A percentile compares a stretch with the other conserved stretches of the same genome.
These are phyloP conservation scores for Dryobota labecula DNA, from an alignment of 2,888 invertebrate species.

Conservation along the genomic window DNA sequence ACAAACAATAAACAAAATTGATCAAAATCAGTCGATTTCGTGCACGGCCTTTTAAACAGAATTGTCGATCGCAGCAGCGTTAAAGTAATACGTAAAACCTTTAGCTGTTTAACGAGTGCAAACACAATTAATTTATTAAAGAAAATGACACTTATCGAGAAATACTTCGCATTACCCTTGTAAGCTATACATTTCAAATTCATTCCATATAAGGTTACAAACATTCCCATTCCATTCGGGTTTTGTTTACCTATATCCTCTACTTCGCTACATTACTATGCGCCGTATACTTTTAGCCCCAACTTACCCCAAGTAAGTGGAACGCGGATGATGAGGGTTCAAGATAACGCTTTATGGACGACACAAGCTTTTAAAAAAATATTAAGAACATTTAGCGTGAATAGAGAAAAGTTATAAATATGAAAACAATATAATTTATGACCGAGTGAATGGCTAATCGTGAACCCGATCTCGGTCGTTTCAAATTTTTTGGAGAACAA, in stretches of 20 bases:
- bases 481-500: conserved; percentile 54
- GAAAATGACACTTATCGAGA: not conserved
- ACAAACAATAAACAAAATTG: too few relatives aligned
- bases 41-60: too few relatives aligned
- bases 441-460: conserved; percentile 54
- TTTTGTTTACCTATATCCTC: conserved; percentile 59
- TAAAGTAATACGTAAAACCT: not conserved
- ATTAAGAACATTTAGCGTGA: conserved; percentile 63
- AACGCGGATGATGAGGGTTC: conserved; percentile 64
- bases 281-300: conserved; percentile 58
- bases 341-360: conserved; percentile 60
- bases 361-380: conserved; percentile 66
- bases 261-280: conserved; percentile 60
- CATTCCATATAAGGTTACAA: conserved; percentile 47
- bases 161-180: not conserved
- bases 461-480: conserved; percentile 56
- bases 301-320: conserved; percentile 64
- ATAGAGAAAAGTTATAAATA: conserved; percentile 63
- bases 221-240: conserved; percentile 36
- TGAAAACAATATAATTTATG: conserved; percentile 65
- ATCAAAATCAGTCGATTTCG: too few relatives aligned
- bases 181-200: conserved; percentile 44
- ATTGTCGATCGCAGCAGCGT: not conserved
- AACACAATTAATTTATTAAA: not conserved
- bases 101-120: not conserved